Evolutionary conservation across 1,140 invertebrate species (phyloP), one percentile per base, ranked within the genome.

Genomic region (Ostrea edulis): DNA sequence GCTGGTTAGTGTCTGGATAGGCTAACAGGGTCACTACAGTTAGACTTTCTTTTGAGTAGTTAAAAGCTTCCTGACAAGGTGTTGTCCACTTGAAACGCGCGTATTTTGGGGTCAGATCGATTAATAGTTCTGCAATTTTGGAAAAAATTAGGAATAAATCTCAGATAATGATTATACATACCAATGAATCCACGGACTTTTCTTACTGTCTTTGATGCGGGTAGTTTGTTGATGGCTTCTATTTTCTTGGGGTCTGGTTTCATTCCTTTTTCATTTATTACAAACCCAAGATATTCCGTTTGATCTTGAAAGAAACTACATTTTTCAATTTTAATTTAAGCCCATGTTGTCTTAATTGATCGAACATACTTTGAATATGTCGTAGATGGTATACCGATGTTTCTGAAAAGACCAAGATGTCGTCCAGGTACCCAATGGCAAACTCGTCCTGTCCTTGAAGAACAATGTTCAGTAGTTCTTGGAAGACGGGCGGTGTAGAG

Each of bases 141-240:
- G 94, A 93, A 71, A 44, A 95, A 93, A 81, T 94, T 93, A 12
- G 89, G 92, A 12, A 95, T 92, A 86, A 96, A 96, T 68, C 93
- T 92, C 5, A 93, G 89, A 90, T 96, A 96, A 91, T 95, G 96
- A 44, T 92, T 92, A 4, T 94, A 92, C 85, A 95, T 93, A 7
- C 95, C 95, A 14, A 96, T 90, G 84, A 96, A 86, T 8, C 58
- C 58, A 8, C 85, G 9, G 20, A 51, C 58, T 52, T 86, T 14
- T 53, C 65, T 68, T 8, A 86, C 85, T 2, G 25, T 52, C 17
- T 35, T 51, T 22, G 62, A 62, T n/a, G 58, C 20, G 9, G 85
- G 35, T 52, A 86, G 17, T 51, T 29, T 65, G 14, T 52, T 35
- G 1, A 86, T 86, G 51, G 68, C 85, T n/a, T 71, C 29, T 58